Conservation (phyloP, 2,113 vertebrate genomes). For the Lampris incognitus region DNA sequence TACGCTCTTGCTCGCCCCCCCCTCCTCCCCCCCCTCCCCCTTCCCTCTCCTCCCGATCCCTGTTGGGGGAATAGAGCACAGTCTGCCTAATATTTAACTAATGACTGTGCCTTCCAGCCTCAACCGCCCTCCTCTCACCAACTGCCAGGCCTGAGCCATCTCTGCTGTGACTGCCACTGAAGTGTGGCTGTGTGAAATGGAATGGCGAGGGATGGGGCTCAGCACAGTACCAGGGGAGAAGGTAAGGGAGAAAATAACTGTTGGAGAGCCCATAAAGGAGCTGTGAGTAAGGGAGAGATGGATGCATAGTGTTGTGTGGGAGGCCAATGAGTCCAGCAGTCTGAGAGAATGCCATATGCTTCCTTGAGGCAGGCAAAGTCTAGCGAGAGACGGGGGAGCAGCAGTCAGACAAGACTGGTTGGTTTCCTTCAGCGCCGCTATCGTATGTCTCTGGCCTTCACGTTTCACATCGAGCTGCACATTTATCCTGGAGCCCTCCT, state of each 20-base stretch:
- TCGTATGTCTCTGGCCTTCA: slow-evolving; percentile 61
- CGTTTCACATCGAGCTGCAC: slow-evolving; percentile 59
- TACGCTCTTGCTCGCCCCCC: slow-evolving; percentile 56
- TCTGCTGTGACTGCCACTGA: slow-evolving; percentile 72
- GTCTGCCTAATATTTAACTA: slow-evolving; percentile 80
- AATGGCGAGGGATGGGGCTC: slow-evolving; percentile 70
- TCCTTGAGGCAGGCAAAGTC: slow-evolving; percentile 74
- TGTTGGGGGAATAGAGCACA: slow-evolving; percentile 66
- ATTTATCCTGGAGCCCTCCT: slow-evolving; percentile 34
- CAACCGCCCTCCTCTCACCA: slow-evolving; percentile 67
- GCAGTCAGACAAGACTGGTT: slow-evolving; percentile 56
- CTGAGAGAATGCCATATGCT: slow-evolving; percentile 79
- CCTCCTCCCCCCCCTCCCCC: background rate
- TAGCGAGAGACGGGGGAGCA: slow-evolving; percentile 53
- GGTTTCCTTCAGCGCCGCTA: slow-evolving; percentile 64
- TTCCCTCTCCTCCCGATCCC: background rate
- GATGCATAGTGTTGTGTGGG: slow-evolving; percentile 73
- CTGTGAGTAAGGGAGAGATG: slow-evolving; percentile 69
- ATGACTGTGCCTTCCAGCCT: slow-evolving; percentile 72
- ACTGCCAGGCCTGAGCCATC: slow-evolving; percentile 77
- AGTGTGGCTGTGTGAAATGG: slow-evolving; percentile 76
- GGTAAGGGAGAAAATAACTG: slow-evolving; percentile 71
- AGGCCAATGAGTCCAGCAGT: slow-evolving; percentile 74
- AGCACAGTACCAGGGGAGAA: slow-evolving; percentile 62
- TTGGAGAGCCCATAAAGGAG: slow-evolving; percentile 76